phyloP scores from a whole-genome alignment of 2,888 invertebrate genomes.

The Julus scandinavius region DNA sequence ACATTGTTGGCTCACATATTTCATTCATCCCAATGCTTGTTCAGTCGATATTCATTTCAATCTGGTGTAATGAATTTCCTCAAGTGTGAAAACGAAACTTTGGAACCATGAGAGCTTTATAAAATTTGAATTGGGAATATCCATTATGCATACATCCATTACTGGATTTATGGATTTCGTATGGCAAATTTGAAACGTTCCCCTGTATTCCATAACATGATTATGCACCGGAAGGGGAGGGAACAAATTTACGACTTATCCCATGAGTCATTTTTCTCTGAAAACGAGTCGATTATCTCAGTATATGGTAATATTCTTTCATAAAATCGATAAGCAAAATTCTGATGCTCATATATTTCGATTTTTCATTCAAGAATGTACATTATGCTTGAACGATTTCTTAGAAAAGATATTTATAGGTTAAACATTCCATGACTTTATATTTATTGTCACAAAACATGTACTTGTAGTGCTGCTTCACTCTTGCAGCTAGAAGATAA shows the following conservation, averaged over 20 bases:
- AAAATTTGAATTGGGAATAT: neutral
- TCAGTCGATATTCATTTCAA: neutral
- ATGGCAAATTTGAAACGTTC: neutral
- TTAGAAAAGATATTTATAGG: neutral
- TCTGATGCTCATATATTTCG: neutral
- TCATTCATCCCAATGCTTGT: neutral
- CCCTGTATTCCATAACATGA: neutral
- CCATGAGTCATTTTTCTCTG: neutral
- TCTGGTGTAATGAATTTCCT: neutral
- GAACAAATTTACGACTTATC: neutral
- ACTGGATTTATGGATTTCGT: neutral
- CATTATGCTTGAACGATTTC: too few species aligned
- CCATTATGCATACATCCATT: constrained; percentile 9
- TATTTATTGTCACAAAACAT: neutral
- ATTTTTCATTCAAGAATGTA: too few species aligned
- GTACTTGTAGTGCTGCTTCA: too few species aligned
- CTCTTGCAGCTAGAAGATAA: too few species aligned
- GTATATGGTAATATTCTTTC: neutral
- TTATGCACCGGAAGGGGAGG: neutral
- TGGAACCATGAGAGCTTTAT: neutral
- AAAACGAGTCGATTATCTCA: neutral
- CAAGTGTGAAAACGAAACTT: neutral
- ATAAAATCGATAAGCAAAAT: neutral
- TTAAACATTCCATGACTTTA: neutral
- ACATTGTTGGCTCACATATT: neutral